A percentile compares a stretch with the other conserved stretches of the same genome.
Evolutionary conservation across 2,113 vertebrate species (phyloP).

Genomic region (Notarius quadriscutis): DNA sequence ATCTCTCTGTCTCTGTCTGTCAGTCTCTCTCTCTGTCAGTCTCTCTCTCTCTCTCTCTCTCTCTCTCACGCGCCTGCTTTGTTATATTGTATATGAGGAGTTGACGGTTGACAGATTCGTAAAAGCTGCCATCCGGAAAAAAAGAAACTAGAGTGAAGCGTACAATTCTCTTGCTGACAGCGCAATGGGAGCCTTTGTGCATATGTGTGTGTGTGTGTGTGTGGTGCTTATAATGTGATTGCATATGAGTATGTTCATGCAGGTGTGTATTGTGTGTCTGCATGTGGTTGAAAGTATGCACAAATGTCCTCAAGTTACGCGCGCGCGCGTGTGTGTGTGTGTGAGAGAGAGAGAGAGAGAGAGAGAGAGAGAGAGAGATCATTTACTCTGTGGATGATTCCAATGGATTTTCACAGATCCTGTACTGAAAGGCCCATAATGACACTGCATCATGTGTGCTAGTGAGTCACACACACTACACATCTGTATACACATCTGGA

Average conservation of each 20-base stretch:
- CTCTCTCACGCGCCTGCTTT: constrained; percentile 16
- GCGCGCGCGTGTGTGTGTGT: constrained; percentile 13
- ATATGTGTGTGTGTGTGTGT: background rate
- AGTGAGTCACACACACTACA: constrained; percentile 6
- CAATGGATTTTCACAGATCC: constrained; percentile 12
- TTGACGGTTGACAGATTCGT: constrained; percentile 44
- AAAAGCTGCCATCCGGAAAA: constrained; percentile 33
- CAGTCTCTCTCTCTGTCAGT: constrained; percentile 2
- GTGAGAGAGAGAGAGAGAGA: no score
- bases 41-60: constrained; percentile 3
- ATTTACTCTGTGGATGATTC: constrained; percentile 3
- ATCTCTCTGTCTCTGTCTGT: constrained; percentile 25
- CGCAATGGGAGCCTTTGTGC: background rate
- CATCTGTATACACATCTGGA: constrained; percentile 4
- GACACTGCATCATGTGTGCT: background rate
- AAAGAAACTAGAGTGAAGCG: constrained; percentile 29
- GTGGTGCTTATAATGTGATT: background rate
- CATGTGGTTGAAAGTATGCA: background rate
- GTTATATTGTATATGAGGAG: constrained; percentile 9
- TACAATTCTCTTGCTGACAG: constrained; percentile 21
- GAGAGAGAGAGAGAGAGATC: no score
- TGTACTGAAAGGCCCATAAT: constrained; percentile 15
- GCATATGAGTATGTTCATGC: background rate
- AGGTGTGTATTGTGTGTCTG: background rate
- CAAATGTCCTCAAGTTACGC: no score